Conservation (phyloP, 1,140 invertebrate genomes). For the Zaprionus davidi region DNA sequence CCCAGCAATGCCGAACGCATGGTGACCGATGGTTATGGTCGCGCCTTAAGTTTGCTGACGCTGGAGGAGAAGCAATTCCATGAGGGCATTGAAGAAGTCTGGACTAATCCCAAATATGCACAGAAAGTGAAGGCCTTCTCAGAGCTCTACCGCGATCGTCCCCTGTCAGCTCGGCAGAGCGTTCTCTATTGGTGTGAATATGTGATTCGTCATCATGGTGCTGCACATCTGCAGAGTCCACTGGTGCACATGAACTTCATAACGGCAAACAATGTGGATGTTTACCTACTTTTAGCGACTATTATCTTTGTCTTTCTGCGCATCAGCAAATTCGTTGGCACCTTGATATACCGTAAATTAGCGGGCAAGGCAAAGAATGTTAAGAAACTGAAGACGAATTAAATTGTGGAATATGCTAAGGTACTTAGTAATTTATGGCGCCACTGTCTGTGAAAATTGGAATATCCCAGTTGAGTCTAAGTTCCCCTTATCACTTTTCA, state of each 20-base stretch:
- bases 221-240: slow-evolving; percentile 64
- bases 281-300: slow-evolving; percentile 31
- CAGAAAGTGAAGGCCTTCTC: slow-evolving; percentile 54
- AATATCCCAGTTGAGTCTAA: background rate
- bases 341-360: slow-evolving; percentile 1
- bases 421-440: background rate
- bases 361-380: background rate
- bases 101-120: slow-evolving; percentile 60
- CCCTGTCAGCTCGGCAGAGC: slow-evolving; percentile 67
- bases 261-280: slow-evolving; percentile 57
- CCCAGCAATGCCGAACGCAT: slow-evolving; percentile 44
- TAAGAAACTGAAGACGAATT: slow-evolving; percentile 22
- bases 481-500: background rate
- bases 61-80: slow-evolving; percentile 85
- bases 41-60: slow-evolving; percentile 73
- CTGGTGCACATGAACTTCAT: slow-evolving; percentile 80
- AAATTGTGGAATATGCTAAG: background rate
- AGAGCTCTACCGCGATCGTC: slow-evolving; percentile 66
- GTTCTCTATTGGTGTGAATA: slow-evolving; percentile 84
- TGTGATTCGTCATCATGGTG: slow-evolving; percentile 84
- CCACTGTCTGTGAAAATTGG: too few relatives aligned
- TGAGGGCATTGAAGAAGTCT: slow-evolving; percentile 41
- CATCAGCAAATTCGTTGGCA: slow-evolving; percentile 13
- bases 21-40: slow-evolving; percentile 47
- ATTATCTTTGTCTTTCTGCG: slow-evolving; percentile 4